Conservation (phyloP, 2,888 invertebrate genomes). For the Proisotoma minuta region DNA sequence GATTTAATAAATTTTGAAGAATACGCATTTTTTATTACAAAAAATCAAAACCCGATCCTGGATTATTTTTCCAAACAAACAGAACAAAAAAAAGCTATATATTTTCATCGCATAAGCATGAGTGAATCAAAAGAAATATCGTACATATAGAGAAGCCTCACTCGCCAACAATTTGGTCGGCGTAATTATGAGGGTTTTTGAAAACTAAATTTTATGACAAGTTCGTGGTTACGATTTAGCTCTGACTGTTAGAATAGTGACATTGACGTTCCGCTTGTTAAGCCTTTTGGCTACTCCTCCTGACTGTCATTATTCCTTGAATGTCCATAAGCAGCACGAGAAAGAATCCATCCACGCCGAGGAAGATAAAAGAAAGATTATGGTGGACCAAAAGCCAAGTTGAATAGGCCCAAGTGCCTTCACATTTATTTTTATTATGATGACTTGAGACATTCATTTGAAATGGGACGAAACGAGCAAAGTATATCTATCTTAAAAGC, state of each 20-base stretch:
- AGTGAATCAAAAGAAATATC: too few species aligned
- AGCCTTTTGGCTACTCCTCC: slow-evolving; percentile 6
- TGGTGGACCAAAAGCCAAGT: slow-evolving; percentile 4
- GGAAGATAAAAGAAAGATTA: slow-evolving; percentile 16
- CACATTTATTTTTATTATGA: neutral
- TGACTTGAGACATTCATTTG: neutral
- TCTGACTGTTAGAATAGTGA: slow-evolving; percentile 10
- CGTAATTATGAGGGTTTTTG: slow-evolving; percentile 2
- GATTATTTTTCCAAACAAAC: neutral
- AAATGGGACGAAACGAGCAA: slow-evolving; percentile 7
- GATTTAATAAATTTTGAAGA: neutral
- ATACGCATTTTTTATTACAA: neutral
- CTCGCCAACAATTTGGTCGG: neutral
- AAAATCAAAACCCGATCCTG: neutral
- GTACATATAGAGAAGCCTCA: too few species aligned
- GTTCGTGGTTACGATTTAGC: slow-evolving; percentile 7
- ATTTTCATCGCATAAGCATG: too few species aligned
- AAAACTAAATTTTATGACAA: slow-evolving; percentile 9
- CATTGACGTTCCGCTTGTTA: slow-evolving; percentile 2
- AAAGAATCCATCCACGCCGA: neutral
- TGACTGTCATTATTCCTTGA: slow-evolving; percentile 15
- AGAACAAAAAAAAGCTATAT: neutral
- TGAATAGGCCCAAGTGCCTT: neutral
- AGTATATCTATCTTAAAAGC: neutral
- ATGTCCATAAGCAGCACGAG: slow-evolving; percentile 8